Conservation (phyloP, 1,140 invertebrate genomes). For the Oedothorax gibbosus region DNA sequence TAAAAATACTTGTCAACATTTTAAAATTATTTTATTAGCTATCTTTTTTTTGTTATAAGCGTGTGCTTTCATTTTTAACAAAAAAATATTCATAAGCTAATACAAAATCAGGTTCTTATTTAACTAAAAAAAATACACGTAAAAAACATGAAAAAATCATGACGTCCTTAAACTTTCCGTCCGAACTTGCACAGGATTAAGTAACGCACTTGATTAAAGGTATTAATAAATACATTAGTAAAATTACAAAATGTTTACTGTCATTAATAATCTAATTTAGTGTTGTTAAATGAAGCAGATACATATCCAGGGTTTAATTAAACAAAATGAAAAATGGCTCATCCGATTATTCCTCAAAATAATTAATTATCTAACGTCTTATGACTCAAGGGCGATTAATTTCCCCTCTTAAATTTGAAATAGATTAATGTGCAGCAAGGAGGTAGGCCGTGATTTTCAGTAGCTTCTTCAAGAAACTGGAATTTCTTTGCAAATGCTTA, state of each 20-base stretch:
- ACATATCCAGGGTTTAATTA: slow-evolving; percentile 50
- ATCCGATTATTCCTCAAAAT: slow-evolving; percentile 55
- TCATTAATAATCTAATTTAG: slow-evolving; percentile 52
- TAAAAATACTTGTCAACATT: too few relatives aligned
- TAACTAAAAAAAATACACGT: too few relatives aligned
- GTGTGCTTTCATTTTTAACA: too few relatives aligned
- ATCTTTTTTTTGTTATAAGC: too few relatives aligned
- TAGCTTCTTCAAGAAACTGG: background rate
- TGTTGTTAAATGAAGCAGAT: slow-evolving; percentile 54
- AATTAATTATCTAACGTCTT: slow-evolving; percentile 58
- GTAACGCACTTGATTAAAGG: too few relatives aligned
- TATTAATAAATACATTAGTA: slow-evolving; percentile 43
- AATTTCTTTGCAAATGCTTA: too few relatives aligned
- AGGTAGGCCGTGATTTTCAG: slow-evolving; percentile 8
- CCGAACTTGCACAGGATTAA: too few relatives aligned
- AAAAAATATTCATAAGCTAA: too few relatives aligned
- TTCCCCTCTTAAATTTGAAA: slow-evolving; percentile 53
- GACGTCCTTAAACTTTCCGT: too few relatives aligned
- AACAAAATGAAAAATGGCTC: slow-evolving; percentile 58
- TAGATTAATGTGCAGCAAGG: slow-evolving; percentile 33
- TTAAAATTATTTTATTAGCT: too few relatives aligned
- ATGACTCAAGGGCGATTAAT: slow-evolving; percentile 39
- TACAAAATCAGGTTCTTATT: too few relatives aligned
- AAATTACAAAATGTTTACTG: slow-evolving; percentile 45
- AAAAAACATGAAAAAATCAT: too few relatives aligned